phyloP scores from a whole-genome alignment of 1,140 invertebrate species.

The Cotesia glomerata region DNA sequence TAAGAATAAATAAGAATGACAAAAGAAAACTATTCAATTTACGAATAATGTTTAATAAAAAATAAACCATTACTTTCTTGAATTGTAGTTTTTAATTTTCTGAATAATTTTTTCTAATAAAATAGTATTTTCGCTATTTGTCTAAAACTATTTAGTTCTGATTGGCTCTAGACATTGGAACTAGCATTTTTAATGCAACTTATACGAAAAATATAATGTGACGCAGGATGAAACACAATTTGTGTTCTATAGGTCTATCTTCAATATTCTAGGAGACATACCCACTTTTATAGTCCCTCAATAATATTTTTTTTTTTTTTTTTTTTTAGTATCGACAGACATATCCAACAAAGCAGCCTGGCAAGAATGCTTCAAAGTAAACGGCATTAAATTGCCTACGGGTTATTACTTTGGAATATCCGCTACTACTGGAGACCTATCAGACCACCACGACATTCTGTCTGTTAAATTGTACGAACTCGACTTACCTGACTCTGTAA shows the following conservation, averaged over 20 bases:
- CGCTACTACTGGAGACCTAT: constrained; percentile 95
- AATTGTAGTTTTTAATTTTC: too few relatives aligned
- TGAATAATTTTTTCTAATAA: too few relatives aligned
- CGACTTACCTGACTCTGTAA: constrained; percentile 76
- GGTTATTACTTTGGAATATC: constrained; percentile 95
- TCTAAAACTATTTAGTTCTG: too few relatives aligned
- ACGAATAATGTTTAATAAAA: too few relatives aligned
- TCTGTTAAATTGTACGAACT: constrained; percentile 91
- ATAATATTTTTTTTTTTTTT: constrained; percentile 16
- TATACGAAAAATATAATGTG: too few relatives aligned
- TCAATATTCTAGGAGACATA: constrained; percentile 15
- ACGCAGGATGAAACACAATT: too few relatives aligned
- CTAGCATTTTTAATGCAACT: too few relatives aligned
- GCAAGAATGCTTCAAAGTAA: constrained; percentile 92
- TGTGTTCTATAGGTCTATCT: not conserved
- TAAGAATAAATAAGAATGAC: too few relatives aligned
- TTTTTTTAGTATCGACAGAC: constrained; percentile 82
- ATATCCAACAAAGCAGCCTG: constrained; percentile 90
- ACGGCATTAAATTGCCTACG: constrained; percentile 90
- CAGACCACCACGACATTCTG: constrained; percentile 96
- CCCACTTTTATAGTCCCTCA: not conserved
- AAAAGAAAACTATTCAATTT: too few relatives aligned
- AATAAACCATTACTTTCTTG: too few relatives aligned
- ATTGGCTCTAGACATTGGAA: too few relatives aligned
- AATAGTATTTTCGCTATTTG: too few relatives aligned